These are phyloP conservation scores for Mylabris sibirica DNA, from an alignment of 2,888 invertebrate species.

Conservation along the genomic window DNA sequence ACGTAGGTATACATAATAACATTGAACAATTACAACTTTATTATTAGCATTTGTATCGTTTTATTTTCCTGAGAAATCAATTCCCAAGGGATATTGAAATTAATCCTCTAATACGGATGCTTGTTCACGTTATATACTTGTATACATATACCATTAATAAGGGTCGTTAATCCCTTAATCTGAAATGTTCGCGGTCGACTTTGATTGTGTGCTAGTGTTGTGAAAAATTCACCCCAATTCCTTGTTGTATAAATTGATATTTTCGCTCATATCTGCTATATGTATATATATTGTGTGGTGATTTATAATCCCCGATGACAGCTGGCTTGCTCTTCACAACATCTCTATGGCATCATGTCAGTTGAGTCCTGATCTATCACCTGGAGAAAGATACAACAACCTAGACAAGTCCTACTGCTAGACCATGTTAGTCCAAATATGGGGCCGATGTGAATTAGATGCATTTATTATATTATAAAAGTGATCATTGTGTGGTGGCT, in stretches of 20 bases:
- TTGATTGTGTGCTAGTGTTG: conserved; percentile 31
- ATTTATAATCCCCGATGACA: conserved; percentile 37
- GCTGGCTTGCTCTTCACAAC: conserved; percentile 35
- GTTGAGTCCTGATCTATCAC: conserved; percentile 25
- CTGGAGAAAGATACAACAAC: conserved; percentile 18
- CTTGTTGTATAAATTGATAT: neutral
- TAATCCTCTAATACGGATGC: neutral
- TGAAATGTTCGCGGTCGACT: conserved; percentile 41
- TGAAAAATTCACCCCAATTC: conserved; percentile 8
- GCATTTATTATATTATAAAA: neutral
- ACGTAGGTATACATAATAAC: too few species aligned
- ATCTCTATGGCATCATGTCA: conserved; percentile 22
- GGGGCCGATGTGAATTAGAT: neutral
- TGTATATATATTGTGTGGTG: conserved; percentile 25
- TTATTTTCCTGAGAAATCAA: neutral
- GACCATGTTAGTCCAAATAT: neutral
- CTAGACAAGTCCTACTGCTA: neutral
- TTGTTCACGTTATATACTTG: neutral
- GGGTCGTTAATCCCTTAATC: conserved; percentile 39
- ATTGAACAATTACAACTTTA: too few species aligned
- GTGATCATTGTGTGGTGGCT: neutral
- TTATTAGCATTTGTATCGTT: neutral
- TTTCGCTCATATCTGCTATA: neutral
- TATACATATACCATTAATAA: neutral
- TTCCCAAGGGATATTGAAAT: neutral